Evolutionary conservation across 92 coral and sea anemone species (phyloP).

Genomic region (Plumapathes pennacea): DNA sequence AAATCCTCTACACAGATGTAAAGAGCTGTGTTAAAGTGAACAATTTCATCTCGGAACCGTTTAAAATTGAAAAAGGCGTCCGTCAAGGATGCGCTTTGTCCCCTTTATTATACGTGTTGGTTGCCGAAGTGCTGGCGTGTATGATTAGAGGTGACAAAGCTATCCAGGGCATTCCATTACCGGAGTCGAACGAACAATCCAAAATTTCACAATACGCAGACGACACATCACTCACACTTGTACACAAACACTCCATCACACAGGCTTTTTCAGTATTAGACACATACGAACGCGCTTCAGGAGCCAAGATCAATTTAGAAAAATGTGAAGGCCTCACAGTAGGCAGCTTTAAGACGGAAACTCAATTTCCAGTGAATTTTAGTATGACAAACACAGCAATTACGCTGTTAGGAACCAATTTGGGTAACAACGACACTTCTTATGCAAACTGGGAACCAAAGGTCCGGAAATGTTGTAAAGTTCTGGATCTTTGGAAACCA

Average conservation of each 20-base stretch:
- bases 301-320: slow-evolving; percentile 18
- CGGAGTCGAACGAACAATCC: too few relatives aligned
- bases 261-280: not conserved
- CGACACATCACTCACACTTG: slow-evolving; percentile 19
- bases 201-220: too few relatives aligned
- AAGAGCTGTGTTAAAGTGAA: not conserved
- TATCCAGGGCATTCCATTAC: too few relatives aligned
- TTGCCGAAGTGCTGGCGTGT: slow-evolving; percentile 10
- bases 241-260: not conserved
- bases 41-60: not conserved
- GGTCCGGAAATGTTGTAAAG: not conserved
- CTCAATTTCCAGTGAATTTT: slow-evolving; percentile 24
- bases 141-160: not conserved
- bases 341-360: slow-evolving; percentile 2
- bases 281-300: slow-evolving; percentile 22
- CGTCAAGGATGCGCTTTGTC: slow-evolving; percentile 33
- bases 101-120: slow-evolving; percentile 27
- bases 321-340: slow-evolving; percentile 33
- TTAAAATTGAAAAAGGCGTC: not conserved
- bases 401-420: slow-evolving; percentile 3
- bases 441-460: not conserved
- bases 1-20: not conserved
- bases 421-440: not conserved
- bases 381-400: slow-evolving; percentile 8
- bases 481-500: not conserved